Evolutionary conservation across 2,797 vertebrate species (phyloP).

Genomic region (Pseudochirops corinnae): DNA sequence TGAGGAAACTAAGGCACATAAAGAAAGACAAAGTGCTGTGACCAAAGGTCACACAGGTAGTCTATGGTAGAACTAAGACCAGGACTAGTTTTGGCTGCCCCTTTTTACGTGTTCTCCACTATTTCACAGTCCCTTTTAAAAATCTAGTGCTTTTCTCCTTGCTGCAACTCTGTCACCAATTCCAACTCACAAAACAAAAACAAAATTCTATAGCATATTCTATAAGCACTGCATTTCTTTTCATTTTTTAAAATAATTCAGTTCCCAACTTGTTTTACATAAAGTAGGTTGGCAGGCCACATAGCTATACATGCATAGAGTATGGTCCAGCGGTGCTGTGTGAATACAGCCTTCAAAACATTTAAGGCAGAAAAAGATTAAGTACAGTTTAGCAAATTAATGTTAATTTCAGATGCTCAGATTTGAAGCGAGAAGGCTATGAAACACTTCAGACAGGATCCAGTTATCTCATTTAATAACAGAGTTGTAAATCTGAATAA

Average conservation of each 20-base stretch:
- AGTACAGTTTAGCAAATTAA: conserved; percentile 58
- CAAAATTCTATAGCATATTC: conserved; percentile 47
- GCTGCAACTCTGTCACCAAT: conserved; percentile 55
- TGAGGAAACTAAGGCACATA: not conserved
- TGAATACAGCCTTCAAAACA: conserved; percentile 55
- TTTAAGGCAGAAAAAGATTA: conserved; percentile 52
- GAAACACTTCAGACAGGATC: conserved; percentile 60
- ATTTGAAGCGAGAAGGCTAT: conserved; percentile 55
- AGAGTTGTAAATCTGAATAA: conserved; percentile 79
- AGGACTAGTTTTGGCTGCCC: not conserved
- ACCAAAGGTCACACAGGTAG: not conserved
- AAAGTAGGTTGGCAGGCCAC: conserved; percentile 49
- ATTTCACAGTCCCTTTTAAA: not conserved
- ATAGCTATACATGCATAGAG: not conserved
- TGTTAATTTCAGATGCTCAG: conserved; percentile 68
- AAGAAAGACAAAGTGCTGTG: not conserved
- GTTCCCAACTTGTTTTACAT: conserved; percentile 46
- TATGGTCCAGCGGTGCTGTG: not conserved
- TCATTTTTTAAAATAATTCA: conserved; percentile 28
- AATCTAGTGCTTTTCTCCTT: conserved; percentile 28
- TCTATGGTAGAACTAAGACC: not conserved
- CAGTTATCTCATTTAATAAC: conserved; percentile 73
- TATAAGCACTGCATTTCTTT: conserved; percentile 55
- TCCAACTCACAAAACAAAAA: conserved; percentile 60
- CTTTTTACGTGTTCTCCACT: not conserved